A percentile compares a stretch with the other conserved stretches of the same genome.
These are phyloP conservation scores for Laticauda colubrina DNA, from an alignment of 2,113 vertebrate species.

Conservation along the genomic window DNA sequence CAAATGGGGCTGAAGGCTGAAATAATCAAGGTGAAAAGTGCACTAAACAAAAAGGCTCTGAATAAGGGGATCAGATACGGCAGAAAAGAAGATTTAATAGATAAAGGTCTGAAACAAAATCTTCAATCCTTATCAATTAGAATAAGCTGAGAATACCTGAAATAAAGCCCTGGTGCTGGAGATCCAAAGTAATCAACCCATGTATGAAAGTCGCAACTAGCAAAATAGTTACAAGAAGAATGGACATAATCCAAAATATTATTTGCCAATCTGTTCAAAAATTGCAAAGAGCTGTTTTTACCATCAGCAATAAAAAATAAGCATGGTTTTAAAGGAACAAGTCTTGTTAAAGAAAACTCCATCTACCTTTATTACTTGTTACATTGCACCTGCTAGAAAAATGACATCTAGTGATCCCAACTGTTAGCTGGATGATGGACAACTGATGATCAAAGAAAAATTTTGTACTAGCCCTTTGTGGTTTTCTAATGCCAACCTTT, in stretches of 20 bases:
- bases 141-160: not conserved
- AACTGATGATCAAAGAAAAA: not conserved
- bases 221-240: not conserved
- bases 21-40: not conserved
- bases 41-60: not conserved
- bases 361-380: not conserved
- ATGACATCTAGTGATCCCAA: not conserved
- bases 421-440: not conserved
- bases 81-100: not conserved
- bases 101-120: not conserved
- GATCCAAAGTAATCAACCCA: not conserved
- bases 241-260: not conserved
- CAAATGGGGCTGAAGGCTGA: not conserved
- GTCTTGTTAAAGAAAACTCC: not conserved
- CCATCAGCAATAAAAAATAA: not conserved
- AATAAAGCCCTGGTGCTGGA: not conserved
- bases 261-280: not conserved
- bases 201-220: not conserved
- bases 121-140: not conserved
- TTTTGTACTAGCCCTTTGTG: not conserved
- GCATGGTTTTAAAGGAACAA: rapidly evolving
- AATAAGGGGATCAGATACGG: not conserved
- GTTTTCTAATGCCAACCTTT: not conserved
- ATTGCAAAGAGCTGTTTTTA: not conserved
- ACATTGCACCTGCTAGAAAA: not conserved